Conservation (phyloP, 53 echinoderm and acorn worm genomes). For the Antedon mediterranea region DNA sequence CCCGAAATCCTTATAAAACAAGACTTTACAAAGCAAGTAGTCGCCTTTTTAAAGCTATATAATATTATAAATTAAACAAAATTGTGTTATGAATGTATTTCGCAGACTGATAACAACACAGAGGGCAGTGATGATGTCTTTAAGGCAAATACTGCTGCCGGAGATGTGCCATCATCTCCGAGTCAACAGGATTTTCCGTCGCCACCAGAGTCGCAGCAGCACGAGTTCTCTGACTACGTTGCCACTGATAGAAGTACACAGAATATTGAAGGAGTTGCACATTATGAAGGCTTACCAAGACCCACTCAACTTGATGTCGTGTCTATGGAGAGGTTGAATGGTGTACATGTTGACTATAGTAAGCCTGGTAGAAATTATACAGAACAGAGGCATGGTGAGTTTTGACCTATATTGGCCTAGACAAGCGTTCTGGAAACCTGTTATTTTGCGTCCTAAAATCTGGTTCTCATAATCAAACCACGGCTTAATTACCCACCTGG, state of each 20-base stretch:
- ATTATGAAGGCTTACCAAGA: background rate
- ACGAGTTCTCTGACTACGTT: background rate
- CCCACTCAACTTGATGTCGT: background rate
- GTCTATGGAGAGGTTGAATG: background rate
- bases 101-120: background rate
- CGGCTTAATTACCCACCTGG: too few species aligned
- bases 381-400: background rate
- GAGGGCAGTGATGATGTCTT: background rate
- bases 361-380: background rate
- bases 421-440: too few species aligned
- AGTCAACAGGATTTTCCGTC: background rate
- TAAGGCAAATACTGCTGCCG: background rate
- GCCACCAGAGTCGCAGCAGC: background rate
- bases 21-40: too few species aligned
- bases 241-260: background rate
- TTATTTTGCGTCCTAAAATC: too few species aligned
- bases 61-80: too few species aligned
- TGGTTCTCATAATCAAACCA: too few species aligned
- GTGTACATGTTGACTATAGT: background rate
- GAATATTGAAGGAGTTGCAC: background rate
- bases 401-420: too few species aligned
- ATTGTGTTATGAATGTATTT: too few species aligned
- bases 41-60: too few species aligned
- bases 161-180: background rate
- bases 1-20: too few species aligned